Percentiles rank a stretch among this genome's conserved stretches.
These are phyloP conservation scores for Allygus modestus DNA, from an alignment of 2,888 invertebrate species.

Conservation along the genomic window DNA sequence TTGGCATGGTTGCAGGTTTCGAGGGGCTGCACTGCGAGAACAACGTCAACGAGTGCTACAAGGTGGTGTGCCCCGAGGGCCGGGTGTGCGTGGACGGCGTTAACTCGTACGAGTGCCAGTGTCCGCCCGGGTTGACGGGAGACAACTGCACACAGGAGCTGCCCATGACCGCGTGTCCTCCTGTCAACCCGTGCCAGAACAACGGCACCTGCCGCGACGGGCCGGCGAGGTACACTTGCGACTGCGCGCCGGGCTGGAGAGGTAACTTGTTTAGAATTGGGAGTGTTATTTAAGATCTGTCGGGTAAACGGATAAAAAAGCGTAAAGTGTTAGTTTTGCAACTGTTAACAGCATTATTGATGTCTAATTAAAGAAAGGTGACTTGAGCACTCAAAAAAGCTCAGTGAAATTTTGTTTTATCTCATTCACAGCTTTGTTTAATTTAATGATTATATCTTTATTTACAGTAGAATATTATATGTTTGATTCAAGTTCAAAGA, in stretches of 20 bases:
- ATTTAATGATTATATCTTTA: too few species aligned
- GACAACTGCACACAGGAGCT: conserved; percentile 80
- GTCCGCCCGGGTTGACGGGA: conserved; percentile 80
- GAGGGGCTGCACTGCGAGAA: conserved; percentile 82
- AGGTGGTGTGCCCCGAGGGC: conserved; percentile 76
- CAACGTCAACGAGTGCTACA: conserved; percentile 82
- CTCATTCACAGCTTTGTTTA: too few species aligned
- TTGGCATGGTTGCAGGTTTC: conserved; percentile 76
- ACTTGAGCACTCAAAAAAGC: background rate
- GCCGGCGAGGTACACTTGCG: conserved; percentile 82
- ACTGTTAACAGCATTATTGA: background rate
- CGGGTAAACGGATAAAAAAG: too few species aligned
- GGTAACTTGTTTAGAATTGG: conserved; percentile 76
- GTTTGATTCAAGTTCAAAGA: too few species aligned
- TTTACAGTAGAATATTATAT: too few species aligned
- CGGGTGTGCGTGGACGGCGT: conserved; percentile 78
- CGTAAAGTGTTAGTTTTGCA: background rate
- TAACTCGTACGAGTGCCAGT: conserved; percentile 79
- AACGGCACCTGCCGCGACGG: conserved; percentile 85
- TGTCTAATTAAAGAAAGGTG: background rate
- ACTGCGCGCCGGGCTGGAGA: conserved; percentile 83
- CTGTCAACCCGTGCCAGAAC: conserved; percentile 80
- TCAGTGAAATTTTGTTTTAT: too few species aligned
- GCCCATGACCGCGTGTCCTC: conserved; percentile 1
- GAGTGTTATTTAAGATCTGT: too few species aligned